Evolutionary conservation across 2,888 invertebrate genomes (phyloP), one percentile per base, ranked within the genome.

Genomic region (Drosophila ustulata): DNA sequence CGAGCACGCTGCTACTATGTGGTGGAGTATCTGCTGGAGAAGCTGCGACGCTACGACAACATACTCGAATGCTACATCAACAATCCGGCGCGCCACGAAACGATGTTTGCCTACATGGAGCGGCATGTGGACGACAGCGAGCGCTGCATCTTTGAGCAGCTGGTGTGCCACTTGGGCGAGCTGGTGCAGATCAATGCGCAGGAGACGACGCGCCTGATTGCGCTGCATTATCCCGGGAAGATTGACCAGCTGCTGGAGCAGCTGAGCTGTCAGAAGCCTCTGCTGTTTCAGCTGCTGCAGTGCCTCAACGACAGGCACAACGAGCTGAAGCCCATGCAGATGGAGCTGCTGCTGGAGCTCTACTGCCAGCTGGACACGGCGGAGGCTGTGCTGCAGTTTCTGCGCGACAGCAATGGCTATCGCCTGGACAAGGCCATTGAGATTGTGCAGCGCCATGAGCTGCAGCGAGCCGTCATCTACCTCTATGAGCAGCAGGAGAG

Each of bases 401-500:
- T 94, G 62, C 93, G 91, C 78, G 90, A 90, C 63, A 93, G 92
- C 80, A 93, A 93, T 68, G 93, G 93, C 8, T 96, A 96, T 89
- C 93, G 95, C 55, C 92, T 95, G 51, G 95, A 95, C 66, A 93
- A 94, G 78, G 95, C 96, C 25, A 91, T 95, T 50, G 92, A 94
- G 91, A 95, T 96, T 68, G 95, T 95, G 47, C 93, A 94, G 72
- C 93, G 94, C 75, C 93, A 95, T 87, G 93, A 94, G 64, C 93
- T 95, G 34, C 93, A 94, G 58, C 94, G 95, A 71, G 95, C 96
- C 0, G 95, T 95, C 53, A 96, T 96, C 13, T 94, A 95, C 80
- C 93, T 97, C 57, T 93, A 96, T 71, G 97, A 97, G 91, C 94
- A 95, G 90, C 94, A 95, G 70, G 96, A 96, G 9, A 95, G 96